Evolutionary conservation across 2,888 invertebrate species (phyloP).

Genomic region (Sylvicola fuscatus): DNA sequence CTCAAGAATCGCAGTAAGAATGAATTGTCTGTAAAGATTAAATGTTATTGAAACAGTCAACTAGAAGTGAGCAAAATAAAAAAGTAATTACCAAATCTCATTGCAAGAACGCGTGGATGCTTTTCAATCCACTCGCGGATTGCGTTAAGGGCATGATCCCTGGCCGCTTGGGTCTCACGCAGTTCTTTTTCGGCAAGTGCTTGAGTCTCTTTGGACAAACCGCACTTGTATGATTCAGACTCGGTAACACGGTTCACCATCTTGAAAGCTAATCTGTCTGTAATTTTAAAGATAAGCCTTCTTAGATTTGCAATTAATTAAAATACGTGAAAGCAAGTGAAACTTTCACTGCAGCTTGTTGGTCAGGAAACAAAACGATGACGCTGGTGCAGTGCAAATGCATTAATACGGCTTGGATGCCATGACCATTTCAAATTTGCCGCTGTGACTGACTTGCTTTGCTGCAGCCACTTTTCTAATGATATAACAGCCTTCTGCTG

Average conservation of each 20-base stretch:
- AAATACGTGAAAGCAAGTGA: no score
- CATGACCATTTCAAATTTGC: no score
- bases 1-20: conserved; percentile 57
- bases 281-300: no score
- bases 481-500: no score
- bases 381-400: no score
- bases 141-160: conserved; percentile 42
- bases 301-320: no score
- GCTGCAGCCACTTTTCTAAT: no score
- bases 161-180: conserved; percentile 40
- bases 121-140: conserved; percentile 49
- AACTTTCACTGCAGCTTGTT: no score
- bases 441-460: no score
- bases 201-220: conserved; percentile 37
- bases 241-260: conserved; percentile 31
- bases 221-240: conserved; percentile 41
- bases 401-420: no score
- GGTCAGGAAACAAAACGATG: no score
- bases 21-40: conserved; percentile 24
- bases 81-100: conserved; percentile 37
- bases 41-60: not conserved
- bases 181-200: conserved; percentile 43
- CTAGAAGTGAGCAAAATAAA: not conserved
- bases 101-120: conserved; percentile 45
- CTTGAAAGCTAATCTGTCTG: no score